These are phyloP conservation scores for Agrochola lota DNA, from an alignment of 2,888 invertebrate genomes.

Conservation along the genomic window DNA sequence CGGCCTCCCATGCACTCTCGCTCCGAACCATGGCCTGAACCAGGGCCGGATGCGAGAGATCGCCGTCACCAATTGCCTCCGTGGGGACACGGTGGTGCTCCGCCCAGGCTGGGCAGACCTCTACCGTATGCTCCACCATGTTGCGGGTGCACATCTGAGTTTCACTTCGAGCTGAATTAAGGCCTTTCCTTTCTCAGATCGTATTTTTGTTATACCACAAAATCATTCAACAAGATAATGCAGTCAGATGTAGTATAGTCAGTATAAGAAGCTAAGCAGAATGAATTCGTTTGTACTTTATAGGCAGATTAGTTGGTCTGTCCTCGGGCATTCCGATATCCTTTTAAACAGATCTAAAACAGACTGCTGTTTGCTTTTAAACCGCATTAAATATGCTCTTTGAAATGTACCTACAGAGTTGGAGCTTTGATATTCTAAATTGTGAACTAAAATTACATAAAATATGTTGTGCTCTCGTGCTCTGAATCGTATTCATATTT, in stretches of 20 bases:
- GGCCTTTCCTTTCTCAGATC: background rate
- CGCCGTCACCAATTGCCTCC: no score
- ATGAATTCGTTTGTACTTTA: conserved; percentile 36
- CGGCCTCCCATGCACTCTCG: no score
- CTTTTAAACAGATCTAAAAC: conserved; percentile 42
- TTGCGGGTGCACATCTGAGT: background rate
- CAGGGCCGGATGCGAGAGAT: no score
- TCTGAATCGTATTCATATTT: background rate
- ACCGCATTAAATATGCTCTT: conserved; percentile 44
- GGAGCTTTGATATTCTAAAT: conserved; percentile 39
- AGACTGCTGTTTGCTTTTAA: conserved; percentile 38
- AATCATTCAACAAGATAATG: conserved; percentile 6
- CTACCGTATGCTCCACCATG: no score
- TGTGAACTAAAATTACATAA: conserved; percentile 7
- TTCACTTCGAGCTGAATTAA: background rate
- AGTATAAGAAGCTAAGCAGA: conserved; percentile 16
- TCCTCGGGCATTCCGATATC: conserved; percentile 32
- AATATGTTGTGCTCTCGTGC: background rate
- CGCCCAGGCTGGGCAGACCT: no score
- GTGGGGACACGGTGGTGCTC: no score
- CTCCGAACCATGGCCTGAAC: no score
- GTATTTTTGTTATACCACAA: background rate
- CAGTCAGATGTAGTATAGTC: background rate
- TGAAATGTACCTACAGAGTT: conserved; percentile 11
- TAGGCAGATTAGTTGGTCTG: conserved; percentile 30